These are phyloP conservation scores for Vireo griseus DNA, from an alignment of 2,797 vertebrate genomes.

Conservation along the genomic window DNA sequence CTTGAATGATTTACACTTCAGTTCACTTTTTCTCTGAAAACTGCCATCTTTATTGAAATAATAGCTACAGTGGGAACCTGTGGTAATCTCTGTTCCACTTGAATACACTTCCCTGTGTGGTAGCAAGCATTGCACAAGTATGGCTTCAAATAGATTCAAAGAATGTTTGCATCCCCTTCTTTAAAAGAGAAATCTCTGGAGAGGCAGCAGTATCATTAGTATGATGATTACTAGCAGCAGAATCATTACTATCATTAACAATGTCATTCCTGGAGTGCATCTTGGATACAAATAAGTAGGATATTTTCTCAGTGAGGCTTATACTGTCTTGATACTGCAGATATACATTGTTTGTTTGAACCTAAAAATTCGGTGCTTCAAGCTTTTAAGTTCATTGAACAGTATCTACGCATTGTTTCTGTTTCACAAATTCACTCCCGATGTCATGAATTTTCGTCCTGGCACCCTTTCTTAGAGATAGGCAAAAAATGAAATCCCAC, in stretches of 20 bases:
- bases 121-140: neutral
- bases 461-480: neutral
- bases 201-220: neutral
- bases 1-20: neutral
- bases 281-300: neutral
- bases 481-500: neutral
- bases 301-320: neutral
- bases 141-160: neutral
- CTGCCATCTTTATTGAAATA: neutral
- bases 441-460: neutral
- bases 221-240: neutral
- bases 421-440: neutral
- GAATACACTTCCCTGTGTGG: neutral
- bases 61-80: neutral
- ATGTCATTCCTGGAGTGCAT: neutral
- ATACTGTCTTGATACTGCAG: neutral
- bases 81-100: neutral
- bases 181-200: neutral
- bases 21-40: neutral
- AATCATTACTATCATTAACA: neutral
- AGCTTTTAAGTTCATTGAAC: neutral
- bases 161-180: neutral
- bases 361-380: neutral
- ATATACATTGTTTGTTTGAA: neutral
- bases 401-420: neutral